Evolutionary conservation across 64 coral and sea anemone genomes (phyloP).

Genomic region (Montipora foliosa): DNA sequence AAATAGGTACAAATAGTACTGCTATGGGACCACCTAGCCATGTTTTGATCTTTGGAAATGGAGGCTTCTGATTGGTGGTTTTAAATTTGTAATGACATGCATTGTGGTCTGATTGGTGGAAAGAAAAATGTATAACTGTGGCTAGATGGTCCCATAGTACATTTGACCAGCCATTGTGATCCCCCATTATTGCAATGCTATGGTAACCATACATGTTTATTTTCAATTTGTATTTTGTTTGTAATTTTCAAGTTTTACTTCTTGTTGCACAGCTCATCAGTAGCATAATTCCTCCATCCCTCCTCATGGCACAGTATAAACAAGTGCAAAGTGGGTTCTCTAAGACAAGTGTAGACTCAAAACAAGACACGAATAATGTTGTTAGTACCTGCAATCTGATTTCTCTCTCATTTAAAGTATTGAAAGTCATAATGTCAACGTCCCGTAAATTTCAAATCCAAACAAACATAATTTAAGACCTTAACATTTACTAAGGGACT

Average conservation of each 20-base stretch:
- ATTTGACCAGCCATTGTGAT: background rate
- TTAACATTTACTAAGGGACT: too few species aligned
- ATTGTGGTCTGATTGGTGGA: too few species aligned
- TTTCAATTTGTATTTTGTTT: background rate
- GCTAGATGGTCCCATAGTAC: background rate
- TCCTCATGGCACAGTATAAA: constrained; percentile 33
- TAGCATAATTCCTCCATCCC: constrained; percentile 46
- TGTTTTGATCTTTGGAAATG: too few species aligned
- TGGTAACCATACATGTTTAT: background rate
- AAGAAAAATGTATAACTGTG: too few species aligned
- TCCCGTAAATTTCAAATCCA: background rate
- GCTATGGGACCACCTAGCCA: too few species aligned
- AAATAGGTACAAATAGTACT: too few species aligned
- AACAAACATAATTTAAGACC: too few species aligned
- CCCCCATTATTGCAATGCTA: background rate
- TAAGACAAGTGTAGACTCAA: constrained; percentile 22
- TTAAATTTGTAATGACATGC: too few species aligned
- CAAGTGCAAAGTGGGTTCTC: constrained; percentile 9
- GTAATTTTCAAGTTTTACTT: constrained; percentile 3
- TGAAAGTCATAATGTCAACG: background rate
- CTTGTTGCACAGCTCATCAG: constrained; percentile 47
- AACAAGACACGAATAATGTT: constrained; percentile 34
- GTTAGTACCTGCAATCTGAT: constrained; percentile 16
- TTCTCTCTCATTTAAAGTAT: background rate
- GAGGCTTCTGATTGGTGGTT: too few species aligned